Evolutionary conservation across 2,797 vertebrate genomes (phyloP), one percentile per base, ranked within the genome.

Genomic region (Discoglossus pictus): DNA sequence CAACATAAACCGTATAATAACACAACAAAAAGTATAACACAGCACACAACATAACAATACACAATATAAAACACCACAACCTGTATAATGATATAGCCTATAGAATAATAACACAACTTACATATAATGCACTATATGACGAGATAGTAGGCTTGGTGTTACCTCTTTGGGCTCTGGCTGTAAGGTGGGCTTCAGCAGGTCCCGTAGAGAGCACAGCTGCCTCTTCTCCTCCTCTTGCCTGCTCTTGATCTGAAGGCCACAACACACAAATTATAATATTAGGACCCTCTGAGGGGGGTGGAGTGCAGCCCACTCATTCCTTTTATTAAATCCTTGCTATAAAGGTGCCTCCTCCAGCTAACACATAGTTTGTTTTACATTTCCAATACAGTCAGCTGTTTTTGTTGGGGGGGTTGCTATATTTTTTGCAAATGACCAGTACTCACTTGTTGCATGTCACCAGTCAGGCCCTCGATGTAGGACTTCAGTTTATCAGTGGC

Each of bases 181-280:
- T 42, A 87, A 48, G 0, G 64, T 46, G 1, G 67, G 51, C 74
- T 79, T 83, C 53, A 93, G 88, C 73, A 89, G 87, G 74, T 92
- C 89, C 56, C 86, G 76, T 59, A 92, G 85, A 11, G 75, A 80
- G 63, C 83, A 91, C 61, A 93, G 78, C 65, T 89, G 88, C 69
- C 74, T 80, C 77, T 91, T 94, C 81, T 91, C 90, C 72, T 93
- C 87, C 0, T 92, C 90, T 74, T 93, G 90, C 54, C 78, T 79
- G 74, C 87, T 82, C 74, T 93, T 92, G 79, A 91, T 89, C 90
- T 94, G 80, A 71, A 62, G 69, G n/a, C 8, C 1, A 10, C 6
- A 2, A 1, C 58, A 67, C 40, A 56, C n/a, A 2, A 12, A 1
- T 2, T 9, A 63, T 51, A 42, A 18, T 13, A 56, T 58, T 50